A percentile compares a stretch with the other conserved stretches of the same genome.
Conservation (phyloP, 1,140 invertebrate genomes). For the Spodoptera frugiperda region DNA sequence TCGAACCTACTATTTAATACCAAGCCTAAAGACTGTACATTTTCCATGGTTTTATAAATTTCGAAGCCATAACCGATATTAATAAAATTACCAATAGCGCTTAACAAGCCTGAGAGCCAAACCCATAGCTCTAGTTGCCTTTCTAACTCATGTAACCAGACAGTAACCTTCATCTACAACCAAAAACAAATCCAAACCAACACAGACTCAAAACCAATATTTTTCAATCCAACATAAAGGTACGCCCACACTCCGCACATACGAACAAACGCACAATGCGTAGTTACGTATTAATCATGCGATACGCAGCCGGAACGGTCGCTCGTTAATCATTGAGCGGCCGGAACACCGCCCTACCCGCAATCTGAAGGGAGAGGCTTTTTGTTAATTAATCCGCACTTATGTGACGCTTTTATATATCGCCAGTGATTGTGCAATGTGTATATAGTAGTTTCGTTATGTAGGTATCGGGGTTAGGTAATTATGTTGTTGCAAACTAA, state of each 20-base stretch:
- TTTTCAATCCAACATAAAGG: constrained; percentile 56
- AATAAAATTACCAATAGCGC: too few species aligned
- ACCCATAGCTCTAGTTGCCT: too few species aligned
- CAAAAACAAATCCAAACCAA: too few species aligned
- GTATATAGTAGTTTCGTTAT: background rate
- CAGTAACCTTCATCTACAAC: too few species aligned
- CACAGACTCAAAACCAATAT: constrained; percentile 40
- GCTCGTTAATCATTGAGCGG: constrained; percentile 72
- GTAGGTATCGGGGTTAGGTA: background rate
- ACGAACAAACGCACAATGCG: constrained; percentile 57
- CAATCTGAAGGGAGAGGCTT: constrained; percentile 66
- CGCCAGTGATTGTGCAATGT: constrained; percentile 51
- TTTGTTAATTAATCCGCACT: constrained; percentile 74
- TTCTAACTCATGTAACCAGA: too few species aligned
- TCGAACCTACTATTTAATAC: too few species aligned
- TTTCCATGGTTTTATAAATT: too few species aligned
- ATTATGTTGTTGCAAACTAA: background rate
- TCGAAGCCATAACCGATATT: too few species aligned
- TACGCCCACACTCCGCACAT: constrained; percentile 42
- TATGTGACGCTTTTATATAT: constrained; percentile 54
- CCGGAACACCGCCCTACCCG: constrained; percentile 55
- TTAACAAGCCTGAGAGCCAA: too few species aligned
- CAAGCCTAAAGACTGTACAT: too few species aligned
- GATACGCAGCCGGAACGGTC: constrained; percentile 60
- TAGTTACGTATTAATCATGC: constrained; percentile 72